These are phyloP conservation scores for Oncorhynchus masou DNA, from an alignment of 2,113 vertebrate species.

Conservation along the genomic window DNA sequence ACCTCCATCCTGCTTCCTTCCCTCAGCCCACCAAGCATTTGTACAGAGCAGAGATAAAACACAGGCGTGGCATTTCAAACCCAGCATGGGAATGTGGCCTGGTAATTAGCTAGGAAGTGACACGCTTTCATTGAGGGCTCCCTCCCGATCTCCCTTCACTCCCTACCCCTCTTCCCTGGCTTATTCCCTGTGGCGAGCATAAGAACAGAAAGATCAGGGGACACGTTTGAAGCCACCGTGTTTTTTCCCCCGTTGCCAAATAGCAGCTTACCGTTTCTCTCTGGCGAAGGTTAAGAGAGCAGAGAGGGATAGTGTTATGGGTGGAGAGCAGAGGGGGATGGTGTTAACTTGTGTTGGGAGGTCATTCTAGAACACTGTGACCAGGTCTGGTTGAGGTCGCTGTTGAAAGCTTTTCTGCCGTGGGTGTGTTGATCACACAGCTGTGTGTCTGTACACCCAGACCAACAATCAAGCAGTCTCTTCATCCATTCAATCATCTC, in stretches of 20 bases:
- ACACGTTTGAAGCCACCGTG: conserved; percentile 11
- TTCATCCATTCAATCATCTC: too few relatives aligned
- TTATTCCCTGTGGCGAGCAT: conserved; percentile 22
- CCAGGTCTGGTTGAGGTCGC: background rate
- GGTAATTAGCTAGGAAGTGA: conserved; percentile 51
- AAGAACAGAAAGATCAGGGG: conserved; percentile 39
- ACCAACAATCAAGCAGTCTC: too few relatives aligned
- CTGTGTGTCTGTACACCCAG: conserved; percentile 3
- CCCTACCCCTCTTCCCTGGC: background rate
- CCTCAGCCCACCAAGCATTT: conserved; percentile 11
- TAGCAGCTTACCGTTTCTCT: conserved; percentile 26
- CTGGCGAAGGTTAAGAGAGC: conserved; percentile 2
- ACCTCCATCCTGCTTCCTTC: background rate
- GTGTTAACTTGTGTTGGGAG: background rate
- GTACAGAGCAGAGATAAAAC: conserved; percentile 36
- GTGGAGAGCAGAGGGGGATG: background rate
- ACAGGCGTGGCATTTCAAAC: conserved; percentile 48
- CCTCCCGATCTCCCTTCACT: conserved; percentile 17
- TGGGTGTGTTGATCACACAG: conserved; percentile 1
- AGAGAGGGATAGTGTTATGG: background rate
- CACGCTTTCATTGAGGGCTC: conserved; percentile 31
- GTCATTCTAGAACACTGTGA: conserved; percentile 2
- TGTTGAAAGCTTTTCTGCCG: conserved; percentile 16
- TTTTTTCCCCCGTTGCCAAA: conserved; percentile 34
- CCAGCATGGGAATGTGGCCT: conserved; percentile 26